These are phyloP conservation scores for Holothuria leucospilota DNA, from an alignment of 53 echinoderm and acorn worm genomes.

Conservation along the genomic window DNA sequence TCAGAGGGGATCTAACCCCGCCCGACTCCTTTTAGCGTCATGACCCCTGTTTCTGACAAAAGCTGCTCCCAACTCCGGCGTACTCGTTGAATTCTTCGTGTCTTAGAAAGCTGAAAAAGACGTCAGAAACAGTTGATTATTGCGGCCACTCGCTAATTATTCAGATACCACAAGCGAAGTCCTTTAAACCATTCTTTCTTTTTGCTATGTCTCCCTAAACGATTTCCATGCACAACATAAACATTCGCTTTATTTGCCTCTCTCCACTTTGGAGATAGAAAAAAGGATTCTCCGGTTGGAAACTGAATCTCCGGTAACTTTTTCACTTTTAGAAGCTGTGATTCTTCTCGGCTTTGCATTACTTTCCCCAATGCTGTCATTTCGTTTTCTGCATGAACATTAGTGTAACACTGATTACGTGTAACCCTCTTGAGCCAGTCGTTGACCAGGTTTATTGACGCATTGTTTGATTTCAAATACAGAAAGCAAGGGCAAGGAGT, in stretches of 20 bases:
- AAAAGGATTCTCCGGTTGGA: constrained; percentile 59
- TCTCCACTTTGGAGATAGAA: constrained; percentile 48
- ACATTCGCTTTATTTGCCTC: constrained; percentile 14
- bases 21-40: too few relatives aligned
- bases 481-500: constrained; percentile 59
- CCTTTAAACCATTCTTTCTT: constrained; percentile 36
- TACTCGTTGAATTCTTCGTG: too few relatives aligned
- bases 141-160: too few relatives aligned
- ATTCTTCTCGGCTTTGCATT: constrained; percentile 31
- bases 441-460: constrained; percentile 42
- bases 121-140: too few relatives aligned
- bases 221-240: constrained; percentile 60
- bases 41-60: too few relatives aligned
- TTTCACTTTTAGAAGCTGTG: constrained; percentile 28
- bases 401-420: constrained; percentile 1
- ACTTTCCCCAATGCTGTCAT: constrained; percentile 47
- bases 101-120: too few relatives aligned
- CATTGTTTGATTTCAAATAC: constrained; percentile 44
- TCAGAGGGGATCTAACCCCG: too few relatives aligned
- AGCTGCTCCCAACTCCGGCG: too few relatives aligned
- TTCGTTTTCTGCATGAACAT: constrained; percentile 52
- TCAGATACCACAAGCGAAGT: constrained; percentile 16
- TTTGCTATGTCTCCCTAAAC: constrained; percentile 51
- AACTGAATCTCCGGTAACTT: constrained; percentile 46
- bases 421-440: constrained; percentile 39